Conservation (phyloP, 2,888 invertebrate species). For the Dicranocentrus wangi region DNA sequence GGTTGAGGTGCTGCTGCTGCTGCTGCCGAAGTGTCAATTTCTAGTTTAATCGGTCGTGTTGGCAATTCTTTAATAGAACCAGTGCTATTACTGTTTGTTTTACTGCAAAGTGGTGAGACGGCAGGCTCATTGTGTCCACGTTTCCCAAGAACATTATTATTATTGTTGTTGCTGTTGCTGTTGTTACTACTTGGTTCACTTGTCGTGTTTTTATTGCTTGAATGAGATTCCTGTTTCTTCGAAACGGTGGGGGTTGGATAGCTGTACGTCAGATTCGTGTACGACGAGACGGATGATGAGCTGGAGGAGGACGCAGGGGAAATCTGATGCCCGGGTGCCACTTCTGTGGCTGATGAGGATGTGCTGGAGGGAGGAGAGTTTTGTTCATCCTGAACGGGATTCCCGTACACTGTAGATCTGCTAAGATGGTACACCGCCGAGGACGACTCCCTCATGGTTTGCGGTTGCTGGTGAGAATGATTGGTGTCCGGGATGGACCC, state of each 20-base stretch:
- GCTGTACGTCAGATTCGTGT: constrained; percentile 57
- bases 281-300: constrained; percentile 49
- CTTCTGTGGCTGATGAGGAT: constrained; percentile 32
- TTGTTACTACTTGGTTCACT: background rate
- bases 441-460: constrained; percentile 12
- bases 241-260: constrained; percentile 38
- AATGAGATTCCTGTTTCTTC: constrained; percentile 51
- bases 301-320: constrained; percentile 51
- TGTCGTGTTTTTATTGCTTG: constrained; percentile 38
- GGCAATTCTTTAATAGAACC: constrained; percentile 43
- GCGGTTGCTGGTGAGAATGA: constrained; percentile 27
- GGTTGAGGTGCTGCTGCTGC: too few species aligned
- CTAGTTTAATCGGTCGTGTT: constrained; percentile 42
- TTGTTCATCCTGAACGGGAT: constrained; percentile 16
- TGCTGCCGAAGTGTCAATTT: constrained; percentile 40
- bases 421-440: constrained; percentile 14
- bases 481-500: constrained; percentile 25
- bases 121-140: too few species aligned
- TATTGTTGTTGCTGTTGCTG: constrained; percentile 20
- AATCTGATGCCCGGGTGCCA: constrained; percentile 52
- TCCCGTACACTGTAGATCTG: constrained; percentile 15
- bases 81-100: constrained; percentile 27
- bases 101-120: constrained; percentile 12
- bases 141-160: background rate
- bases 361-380: constrained; percentile 45